These are phyloP conservation scores for Telenomus remus DNA, from an alignment of 1,140 invertebrate genomes.

Conservation along the genomic window DNA sequence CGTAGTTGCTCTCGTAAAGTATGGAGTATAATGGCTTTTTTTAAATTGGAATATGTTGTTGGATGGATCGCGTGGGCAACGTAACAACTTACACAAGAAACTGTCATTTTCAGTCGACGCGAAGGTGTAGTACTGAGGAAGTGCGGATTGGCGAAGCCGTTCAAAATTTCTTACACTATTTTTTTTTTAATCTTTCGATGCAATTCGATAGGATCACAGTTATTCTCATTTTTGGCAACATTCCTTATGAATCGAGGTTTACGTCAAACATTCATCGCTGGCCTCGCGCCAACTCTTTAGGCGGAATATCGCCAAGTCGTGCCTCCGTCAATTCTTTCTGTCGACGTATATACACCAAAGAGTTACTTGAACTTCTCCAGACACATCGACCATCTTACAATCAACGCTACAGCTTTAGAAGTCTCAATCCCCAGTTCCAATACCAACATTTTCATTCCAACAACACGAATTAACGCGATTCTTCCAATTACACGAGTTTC, in stretches of 20 bases:
- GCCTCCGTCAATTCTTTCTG: constrained; percentile 56
- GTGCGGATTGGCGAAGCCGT: constrained; percentile 50
- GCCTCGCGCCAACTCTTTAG: constrained; percentile 53
- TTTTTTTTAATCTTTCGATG: constrained; percentile 38
- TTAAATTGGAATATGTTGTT: too few relatives aligned
- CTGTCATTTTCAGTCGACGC: constrained; percentile 9
- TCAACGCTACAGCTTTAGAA: constrained; percentile 24
- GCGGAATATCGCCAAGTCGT: constrained; percentile 59
- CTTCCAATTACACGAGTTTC: too few relatives aligned
- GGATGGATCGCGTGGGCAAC: too few relatives aligned
- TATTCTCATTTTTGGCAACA: constrained; percentile 58
- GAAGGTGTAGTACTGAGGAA: constrained; percentile 38
- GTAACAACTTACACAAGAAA: too few relatives aligned
- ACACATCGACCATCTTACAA: constrained; percentile 42
- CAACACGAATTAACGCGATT: too few relatives aligned
- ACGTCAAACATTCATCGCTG: constrained; percentile 58
- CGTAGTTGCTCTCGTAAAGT: too few relatives aligned
- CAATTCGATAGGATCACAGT: constrained; percentile 58
- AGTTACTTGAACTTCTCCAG: constrained; percentile 53
- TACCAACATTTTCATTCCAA: background rate
- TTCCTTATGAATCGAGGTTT: constrained; percentile 58
- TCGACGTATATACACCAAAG: constrained; percentile 25
- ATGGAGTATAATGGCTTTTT: too few relatives aligned
- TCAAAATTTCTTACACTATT: constrained; percentile 41
- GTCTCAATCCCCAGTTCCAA: constrained; percentile 45